Base-by-base conservation (phyloP, 2,797 vertebrate genomes). In the Acropternis orthonyx region DNA sequence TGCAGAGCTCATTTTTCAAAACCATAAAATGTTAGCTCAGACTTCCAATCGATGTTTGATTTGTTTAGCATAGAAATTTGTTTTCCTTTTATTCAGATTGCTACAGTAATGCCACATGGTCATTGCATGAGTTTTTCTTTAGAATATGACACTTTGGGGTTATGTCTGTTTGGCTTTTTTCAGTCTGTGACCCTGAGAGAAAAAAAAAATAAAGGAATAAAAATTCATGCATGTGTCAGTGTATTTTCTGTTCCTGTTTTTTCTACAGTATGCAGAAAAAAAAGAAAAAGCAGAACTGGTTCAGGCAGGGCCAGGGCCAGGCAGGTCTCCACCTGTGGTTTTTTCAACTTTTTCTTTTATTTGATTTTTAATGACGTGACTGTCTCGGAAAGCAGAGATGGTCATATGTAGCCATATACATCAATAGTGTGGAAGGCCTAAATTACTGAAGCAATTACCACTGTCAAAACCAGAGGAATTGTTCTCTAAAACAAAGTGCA, bases 181-280 rank as follows among this genome's bases (percentile, higher is more conserved):
- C 61, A 84, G 36, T 28, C 36, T 36, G 39, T 11, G 34, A 65
- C 20, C 36, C 41, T 28, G 14, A 54, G 28, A 12, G 48, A 20
- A 8, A 48, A 49, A 65, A 27, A 19, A 55, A 49, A 65, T 23
- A 19, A 55, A 6, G 2, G 6, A 13, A 5, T 6, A 51, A 43
- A 73, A 44, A 6, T 14, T n/a, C 22, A 6, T 23, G 2, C 5
- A 7, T 3, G 5, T 37, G 7, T 11, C 36, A 5, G 17, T 2
- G 7, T 52, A 14, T 77, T 34, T n/a, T 10, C 62, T n/a, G 22
- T 8, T 39, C 56, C 14, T 32, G 32, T 6, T 15, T 34, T n/a
- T 75, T 28, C 41, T 11, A 13, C 23, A 6, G 1, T 17, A 65
- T 4, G n/a, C 66, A 66, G 9, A 51, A 18, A 28, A 51, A 51